Conservation (phyloP, 2,797 vertebrate species). For the Melanogrammus aeglefinus region DNA sequence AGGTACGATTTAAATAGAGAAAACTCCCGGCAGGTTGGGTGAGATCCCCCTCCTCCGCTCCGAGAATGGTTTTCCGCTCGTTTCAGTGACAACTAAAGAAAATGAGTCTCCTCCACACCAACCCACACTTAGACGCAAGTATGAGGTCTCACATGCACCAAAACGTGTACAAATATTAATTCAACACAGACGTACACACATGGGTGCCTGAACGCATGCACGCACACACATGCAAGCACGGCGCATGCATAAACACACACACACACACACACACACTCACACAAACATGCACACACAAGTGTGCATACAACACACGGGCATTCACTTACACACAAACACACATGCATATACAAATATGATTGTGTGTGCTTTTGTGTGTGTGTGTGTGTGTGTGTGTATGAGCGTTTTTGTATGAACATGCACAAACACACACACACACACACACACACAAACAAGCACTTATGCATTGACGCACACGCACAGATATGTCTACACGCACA, state of each 20-base stretch:
- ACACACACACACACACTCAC: conserved; percentile 21
- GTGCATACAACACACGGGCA: not conserved
- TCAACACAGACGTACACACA: not conserved
- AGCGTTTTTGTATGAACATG: no score
- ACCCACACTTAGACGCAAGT: not conserved
- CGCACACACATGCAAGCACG: not conserved
- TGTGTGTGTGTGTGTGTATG: no score
- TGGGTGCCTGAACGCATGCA: not conserved
- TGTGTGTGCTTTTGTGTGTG: no score
- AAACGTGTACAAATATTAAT: not conserved
- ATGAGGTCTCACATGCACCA: not conserved
- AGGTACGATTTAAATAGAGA: not conserved
- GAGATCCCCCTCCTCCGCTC: not conserved
- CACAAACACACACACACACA: no score
- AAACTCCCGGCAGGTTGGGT: not conserved
- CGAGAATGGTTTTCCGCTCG: no score
- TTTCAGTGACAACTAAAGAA: no score
- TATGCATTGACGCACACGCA: no score
- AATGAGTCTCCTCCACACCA: not conserved
- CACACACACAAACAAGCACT: no score
- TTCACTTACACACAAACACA: not conserved
- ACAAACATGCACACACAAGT: not conserved
- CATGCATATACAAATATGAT: not conserved
- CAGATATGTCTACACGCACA: not conserved
- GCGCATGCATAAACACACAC: not conserved